phyloP scores from a whole-genome alignment of 2,797 vertebrate species.

The Uromys caudimaculatus region DNA sequence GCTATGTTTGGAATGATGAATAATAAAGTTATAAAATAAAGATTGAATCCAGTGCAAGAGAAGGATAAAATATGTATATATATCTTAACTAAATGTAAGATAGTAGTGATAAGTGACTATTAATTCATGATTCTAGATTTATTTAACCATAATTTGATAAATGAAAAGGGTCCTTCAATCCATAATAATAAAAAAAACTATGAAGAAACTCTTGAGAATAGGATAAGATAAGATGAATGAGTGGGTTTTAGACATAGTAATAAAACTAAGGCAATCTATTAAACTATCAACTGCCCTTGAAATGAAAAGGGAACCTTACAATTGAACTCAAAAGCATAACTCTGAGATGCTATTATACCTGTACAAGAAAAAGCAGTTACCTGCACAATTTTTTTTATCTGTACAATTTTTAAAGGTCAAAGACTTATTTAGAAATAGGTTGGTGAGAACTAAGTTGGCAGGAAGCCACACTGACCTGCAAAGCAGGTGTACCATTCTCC shows the following conservation, averaged over 20 bases:
- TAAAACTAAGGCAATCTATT: slow-evolving; percentile 78
- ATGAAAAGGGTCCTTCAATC: background rate
- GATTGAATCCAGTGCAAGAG: background rate
- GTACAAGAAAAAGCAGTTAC: slow-evolving; percentile 72
- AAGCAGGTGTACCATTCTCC: background rate
- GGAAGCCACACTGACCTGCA: background rate
- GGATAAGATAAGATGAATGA: background rate
- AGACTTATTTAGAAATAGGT: slow-evolving; percentile 71
- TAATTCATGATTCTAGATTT: slow-evolving; percentile 13
- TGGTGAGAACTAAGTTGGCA: background rate
- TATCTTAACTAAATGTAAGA: slow-evolving; percentile 54
- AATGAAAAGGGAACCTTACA: slow-evolving; percentile 62
- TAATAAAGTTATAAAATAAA: slow-evolving; percentile 4
- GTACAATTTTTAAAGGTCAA: slow-evolving; percentile 81
- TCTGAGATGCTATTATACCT: slow-evolving; percentile 64
- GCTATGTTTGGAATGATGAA: background rate
- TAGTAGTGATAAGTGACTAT: background rate
- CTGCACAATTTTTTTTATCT: slow-evolving; percentile 21
- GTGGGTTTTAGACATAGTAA: slow-evolving; percentile 67
- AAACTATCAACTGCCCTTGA: slow-evolving; percentile 57
- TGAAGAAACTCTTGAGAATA: slow-evolving; percentile 44
- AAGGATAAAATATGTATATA: slow-evolving; percentile 7
- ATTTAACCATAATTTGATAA: slow-evolving; percentile 11
- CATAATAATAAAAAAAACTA: slow-evolving; percentile 43
- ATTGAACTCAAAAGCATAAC: slow-evolving; percentile 66